phyloP scores from a whole-genome alignment of 1,140 invertebrate genomes.

The Aphis gossypii region DNA sequence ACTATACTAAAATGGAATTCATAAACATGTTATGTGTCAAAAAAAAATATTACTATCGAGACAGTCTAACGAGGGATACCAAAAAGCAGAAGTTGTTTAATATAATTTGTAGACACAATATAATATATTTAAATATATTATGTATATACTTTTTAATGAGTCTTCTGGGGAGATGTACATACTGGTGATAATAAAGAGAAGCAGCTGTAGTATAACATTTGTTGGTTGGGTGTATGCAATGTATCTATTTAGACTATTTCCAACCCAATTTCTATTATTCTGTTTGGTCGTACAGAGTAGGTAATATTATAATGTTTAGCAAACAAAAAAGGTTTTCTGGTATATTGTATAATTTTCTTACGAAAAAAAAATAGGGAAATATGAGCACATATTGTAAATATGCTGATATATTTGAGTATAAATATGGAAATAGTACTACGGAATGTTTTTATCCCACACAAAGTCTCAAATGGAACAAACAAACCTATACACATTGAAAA shows the following conservation, averaged over 20 bases:
- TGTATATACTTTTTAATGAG: constrained; percentile 14
- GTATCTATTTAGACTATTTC: neutral
- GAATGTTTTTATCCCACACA: neutral
- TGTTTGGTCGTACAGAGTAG: neutral
- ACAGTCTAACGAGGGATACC: neutral
- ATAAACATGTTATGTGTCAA: neutral
- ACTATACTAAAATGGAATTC: neutral
- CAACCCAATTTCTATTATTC: neutral
- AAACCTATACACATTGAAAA: neutral
- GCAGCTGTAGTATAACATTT: neutral
- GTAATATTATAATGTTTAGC: constrained; percentile 5
- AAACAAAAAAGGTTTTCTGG: constrained; percentile 9
- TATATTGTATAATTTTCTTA: neutral
- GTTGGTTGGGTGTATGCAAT: neutral
- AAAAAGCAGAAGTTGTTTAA: constrained; percentile 31
- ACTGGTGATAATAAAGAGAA: constrained; percentile 20
- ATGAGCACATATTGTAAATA: neutral
- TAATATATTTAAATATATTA: neutral
- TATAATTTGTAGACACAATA: constrained; percentile 38
- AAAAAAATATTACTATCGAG: constrained; percentile 23
- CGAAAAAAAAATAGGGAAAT: neutral
- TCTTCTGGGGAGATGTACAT: neutral
- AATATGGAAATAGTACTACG: neutral
- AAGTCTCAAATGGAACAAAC: neutral
- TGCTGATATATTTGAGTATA: neutral